These are phyloP conservation scores for Pteronura brasiliensis DNA, from an alignment of 2,113 vertebrate genomes.

Conservation along the genomic window DNA sequence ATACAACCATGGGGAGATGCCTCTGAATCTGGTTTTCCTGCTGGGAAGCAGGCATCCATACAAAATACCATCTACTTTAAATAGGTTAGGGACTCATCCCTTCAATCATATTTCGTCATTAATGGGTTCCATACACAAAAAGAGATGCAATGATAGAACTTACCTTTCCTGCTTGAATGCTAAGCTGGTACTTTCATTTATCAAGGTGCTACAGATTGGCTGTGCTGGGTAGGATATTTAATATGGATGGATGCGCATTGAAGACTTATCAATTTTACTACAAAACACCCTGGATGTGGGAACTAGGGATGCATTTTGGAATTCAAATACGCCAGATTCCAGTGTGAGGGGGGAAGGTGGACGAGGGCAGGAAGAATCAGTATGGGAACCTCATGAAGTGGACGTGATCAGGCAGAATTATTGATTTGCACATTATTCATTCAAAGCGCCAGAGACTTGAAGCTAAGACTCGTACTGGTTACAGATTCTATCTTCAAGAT, in stretches of 20 bases:
- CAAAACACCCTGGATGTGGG: accelerated
- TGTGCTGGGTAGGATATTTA: background rate
- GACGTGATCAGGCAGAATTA: background rate
- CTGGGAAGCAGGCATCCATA: background rate
- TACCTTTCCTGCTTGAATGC: background rate
- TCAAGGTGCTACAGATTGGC: background rate
- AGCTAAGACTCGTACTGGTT: background rate
- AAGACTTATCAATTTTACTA: background rate
- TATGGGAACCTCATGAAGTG: no score
- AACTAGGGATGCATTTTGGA: no score
- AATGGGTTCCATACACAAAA: background rate
- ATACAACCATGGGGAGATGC: accelerated
- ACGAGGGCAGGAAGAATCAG: background rate
- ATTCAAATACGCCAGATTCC: background rate
- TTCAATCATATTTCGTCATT: no score
- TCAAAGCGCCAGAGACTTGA: background rate
- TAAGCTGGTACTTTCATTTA: background rate
- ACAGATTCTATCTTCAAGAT: background rate
- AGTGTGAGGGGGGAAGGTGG: background rate
- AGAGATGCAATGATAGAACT: background rate
- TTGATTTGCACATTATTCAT: background rate
- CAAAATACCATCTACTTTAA: background rate
- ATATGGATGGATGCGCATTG: no score
- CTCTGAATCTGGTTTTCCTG: background rate
- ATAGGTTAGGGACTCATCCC: accelerated